These are phyloP conservation scores for Rhagoletis pomonella DNA, from an alignment of 1,140 invertebrate species.

Conservation along the genomic window DNA sequence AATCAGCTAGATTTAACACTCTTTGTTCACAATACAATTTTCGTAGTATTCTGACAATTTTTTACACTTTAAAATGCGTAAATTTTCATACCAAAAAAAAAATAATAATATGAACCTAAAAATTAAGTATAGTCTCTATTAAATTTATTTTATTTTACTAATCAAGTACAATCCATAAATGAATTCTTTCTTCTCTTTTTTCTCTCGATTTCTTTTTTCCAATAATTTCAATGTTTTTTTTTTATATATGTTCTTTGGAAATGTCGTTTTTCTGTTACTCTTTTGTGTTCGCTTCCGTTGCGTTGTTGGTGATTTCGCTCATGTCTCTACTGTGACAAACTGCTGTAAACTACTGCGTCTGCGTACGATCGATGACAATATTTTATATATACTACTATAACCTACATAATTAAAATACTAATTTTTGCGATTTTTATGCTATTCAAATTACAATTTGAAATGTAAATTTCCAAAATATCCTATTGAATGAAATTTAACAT, in stretches of 20 bases:
- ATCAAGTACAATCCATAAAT: slow-evolving; percentile 28
- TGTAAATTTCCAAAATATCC: background rate
- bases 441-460: background rate
- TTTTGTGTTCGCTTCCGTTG: slow-evolving; percentile 52
- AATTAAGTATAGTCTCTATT: slow-evolving; percentile 32
- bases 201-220: slow-evolving; percentile 46
- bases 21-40: background rate
- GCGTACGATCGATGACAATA: background rate
- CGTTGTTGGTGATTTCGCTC: slow-evolving; percentile 31
- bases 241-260: background rate
- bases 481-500: background rate
- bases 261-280: slow-evolving; percentile 28
- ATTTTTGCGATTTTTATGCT: background rate
- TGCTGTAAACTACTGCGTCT: slow-evolving; percentile 25
- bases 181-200: slow-evolving; percentile 49
- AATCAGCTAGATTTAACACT: background rate
- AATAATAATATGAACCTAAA: slow-evolving; percentile 3
- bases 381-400: background rate
- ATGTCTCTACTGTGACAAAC: slow-evolving; percentile 18
- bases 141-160: slow-evolving; percentile 2
- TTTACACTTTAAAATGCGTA: slow-evolving; percentile 5
- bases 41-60: background rate
- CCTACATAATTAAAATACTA: background rate
- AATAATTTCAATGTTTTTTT: slow-evolving; percentile 30
- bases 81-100: background rate